Base-by-base conservation (phyloP, 2,888 invertebrate species). In the Piscicola geometra region DNA sequence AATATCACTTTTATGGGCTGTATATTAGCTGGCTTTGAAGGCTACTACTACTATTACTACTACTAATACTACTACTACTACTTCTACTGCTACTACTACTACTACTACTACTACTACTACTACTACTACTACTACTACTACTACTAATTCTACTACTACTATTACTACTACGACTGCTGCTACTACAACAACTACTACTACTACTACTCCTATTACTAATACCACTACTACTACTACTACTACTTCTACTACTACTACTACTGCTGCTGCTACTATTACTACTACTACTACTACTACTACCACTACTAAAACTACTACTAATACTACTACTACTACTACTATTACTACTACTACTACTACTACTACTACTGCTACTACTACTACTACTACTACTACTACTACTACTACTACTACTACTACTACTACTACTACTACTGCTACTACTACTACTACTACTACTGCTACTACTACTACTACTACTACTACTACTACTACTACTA, bases 1-100 rank as follows among this genome's bases (percentile, higher is more conserved):
- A 56, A 56, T 56, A 56, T 56, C 60, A 18, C n/a, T 56, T 56
- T 56, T 56, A 56, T 56, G 60, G 60, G 5, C 60, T 56, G 60
- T 56, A 56, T 56, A 56, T 56, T 56, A 56, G 60, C 3, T 5
- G 60, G 60, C 15, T 56, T 56, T 56, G 60, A 56, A 25, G 60
- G 60, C 60, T 25, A 5, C 3, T 18, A 9, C n/a, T 25, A 18
- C 25, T 56, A 56, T n/a, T 25, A 56, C 60, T 25, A 25, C 60
- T 56, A 25, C 25, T 25, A 56, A 3, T 56, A 56, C 60, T 56
- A 56, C 60, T 56, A 56, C 60, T 56, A 56, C 60, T 56, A 56
- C 25, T 41, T 9, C 41, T 41, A 41, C 60, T 56, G n/a, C 60
- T 56, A 56, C 60, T 25, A 56, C 60, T 56, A 56, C 60, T 56